phyloP scores from a whole-genome alignment of 2,797 vertebrate species.

The Rhinophrynus dorsalis region DNA sequence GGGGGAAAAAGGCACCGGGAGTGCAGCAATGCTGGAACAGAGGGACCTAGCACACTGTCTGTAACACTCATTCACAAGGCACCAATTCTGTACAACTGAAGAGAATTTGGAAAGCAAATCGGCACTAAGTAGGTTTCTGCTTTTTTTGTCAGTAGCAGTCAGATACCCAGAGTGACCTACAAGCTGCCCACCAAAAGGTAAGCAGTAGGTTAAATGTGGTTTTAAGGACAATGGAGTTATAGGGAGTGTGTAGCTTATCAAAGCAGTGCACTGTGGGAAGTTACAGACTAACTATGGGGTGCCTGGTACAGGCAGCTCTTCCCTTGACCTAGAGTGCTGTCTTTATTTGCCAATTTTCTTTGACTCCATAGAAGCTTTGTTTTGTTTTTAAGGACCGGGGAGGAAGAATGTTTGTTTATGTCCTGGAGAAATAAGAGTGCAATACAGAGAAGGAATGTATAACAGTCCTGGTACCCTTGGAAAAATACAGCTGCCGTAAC shows the following conservation, averaged over 20 bases:
- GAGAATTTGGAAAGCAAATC: not conserved
- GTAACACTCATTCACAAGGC: constrained; percentile 33
- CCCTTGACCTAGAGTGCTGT: no score
- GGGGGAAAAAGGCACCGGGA: constrained; percentile 35
- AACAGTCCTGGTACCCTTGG: constrained; percentile 23
- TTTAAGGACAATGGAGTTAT: not conserved
- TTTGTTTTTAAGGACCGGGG: no score
- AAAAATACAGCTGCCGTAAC: constrained; percentile 52
- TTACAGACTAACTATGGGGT: not conserved
- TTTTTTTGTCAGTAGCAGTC: not conserved
- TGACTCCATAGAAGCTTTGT: no score
- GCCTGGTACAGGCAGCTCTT: no score
- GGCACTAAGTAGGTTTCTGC: not conserved
- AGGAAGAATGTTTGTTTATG: not conserved
- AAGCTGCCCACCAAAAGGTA: not conserved
- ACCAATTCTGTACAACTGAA: constrained; percentile 15
- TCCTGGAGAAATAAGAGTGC: constrained; percentile 11
- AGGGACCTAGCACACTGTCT: constrained; percentile 9
- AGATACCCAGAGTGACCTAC: not conserved
- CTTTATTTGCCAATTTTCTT: no score
- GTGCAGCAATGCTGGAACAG: constrained; percentile 20
- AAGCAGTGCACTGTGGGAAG: not conserved
- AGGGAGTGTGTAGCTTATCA: not conserved
- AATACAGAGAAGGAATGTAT: constrained; percentile 35
- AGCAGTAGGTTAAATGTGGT: no score